Base-by-base conservation (phyloP, 1,140 invertebrate species). In the Phortica variegata region DNA sequence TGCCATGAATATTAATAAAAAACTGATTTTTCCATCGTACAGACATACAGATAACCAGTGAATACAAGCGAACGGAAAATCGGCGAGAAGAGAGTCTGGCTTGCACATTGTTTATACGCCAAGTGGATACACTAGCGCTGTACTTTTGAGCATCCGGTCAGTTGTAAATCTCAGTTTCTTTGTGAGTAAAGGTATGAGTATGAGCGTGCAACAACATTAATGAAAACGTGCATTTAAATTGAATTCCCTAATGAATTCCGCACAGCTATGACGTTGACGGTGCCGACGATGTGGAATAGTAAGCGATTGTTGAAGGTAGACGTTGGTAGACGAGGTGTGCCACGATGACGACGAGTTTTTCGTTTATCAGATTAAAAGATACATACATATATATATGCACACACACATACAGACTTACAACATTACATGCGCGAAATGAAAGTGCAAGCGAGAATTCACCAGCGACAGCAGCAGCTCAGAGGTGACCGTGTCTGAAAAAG, bases 231-330 rank as follows among this genome's bases (percentile, higher is more conserved):
- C 58, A 60, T 60, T 58, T 60, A 60, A 60, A 60, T 60, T 58
- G 58, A 60, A 60, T 60, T 60, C 55, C 58, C 51, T 60, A 54
- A 60, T 60, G 52, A 60, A 60, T 60, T 57, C 57, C 54, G n/a
- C n/a, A n/a, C n/a, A n/a, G n/a, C n/a, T n/a, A n/a, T n/a, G n/a
- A n/a, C n/a, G n/a, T n/a, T 36, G 56, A 47, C 57, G 57, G 54
- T 47, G 54, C 39, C 38, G 21, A 29, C 12, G 15, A 16, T 21
- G 21, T 21, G 31, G 41, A 43, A 21, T 29, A 26, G 21, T 16
- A 23, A 20, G 21, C 40, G 31, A 26, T 16, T 26, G n/a, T 40
- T 39, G 43, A 47, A 46, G 47, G 54, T 37, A 34, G 18, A 54
- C 55, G 37, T 43, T 44, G 18, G 15, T 18, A 12, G 31, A 52